Evolutionary conservation across 2,113 vertebrate species (phyloP).

Genomic region (Acanthisitta chloris): DNA sequence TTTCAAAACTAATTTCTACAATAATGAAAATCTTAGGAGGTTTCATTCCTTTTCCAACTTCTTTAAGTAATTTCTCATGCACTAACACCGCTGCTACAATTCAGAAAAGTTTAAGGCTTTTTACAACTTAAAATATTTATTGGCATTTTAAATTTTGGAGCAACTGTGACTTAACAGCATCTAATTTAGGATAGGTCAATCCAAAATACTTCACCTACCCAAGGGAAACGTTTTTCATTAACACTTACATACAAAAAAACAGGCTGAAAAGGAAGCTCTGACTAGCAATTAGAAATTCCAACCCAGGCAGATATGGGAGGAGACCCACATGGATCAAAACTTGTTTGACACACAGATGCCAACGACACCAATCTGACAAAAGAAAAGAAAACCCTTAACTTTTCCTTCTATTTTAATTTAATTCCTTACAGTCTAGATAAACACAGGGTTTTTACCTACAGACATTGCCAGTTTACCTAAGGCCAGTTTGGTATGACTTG

Average conservation of each 20-base stretch:
- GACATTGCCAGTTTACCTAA: neutral
- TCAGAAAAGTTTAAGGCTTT: conserved; percentile 18
- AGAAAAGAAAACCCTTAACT: conserved; percentile 64
- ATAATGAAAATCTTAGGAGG: neutral
- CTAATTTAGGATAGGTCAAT: conserved; percentile 54
- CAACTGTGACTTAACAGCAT: neutral
- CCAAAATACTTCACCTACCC: conserved; percentile 51
- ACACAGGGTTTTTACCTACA: conserved; percentile 16
- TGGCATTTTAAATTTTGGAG: neutral
- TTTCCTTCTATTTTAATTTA: conserved; percentile 27
- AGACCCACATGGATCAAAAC: conserved; percentile 68
- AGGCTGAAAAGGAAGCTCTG: conserved; percentile 66
- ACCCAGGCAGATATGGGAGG: conserved; percentile 62
- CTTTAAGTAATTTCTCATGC: conserved; percentile 11
- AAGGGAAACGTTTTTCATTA: conserved; percentile 60
- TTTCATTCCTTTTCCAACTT: neutral
- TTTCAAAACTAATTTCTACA: neutral
- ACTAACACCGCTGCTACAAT: neutral
- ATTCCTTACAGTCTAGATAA: conserved; percentile 54
- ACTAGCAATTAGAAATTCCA: conserved; percentile 66
- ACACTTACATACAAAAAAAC: conserved; percentile 68
- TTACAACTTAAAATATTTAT: neutral
- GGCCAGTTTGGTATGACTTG: neutral
- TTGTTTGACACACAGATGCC: conserved; percentile 68
- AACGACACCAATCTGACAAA: conserved; percentile 67